Conservation (phyloP, 2,888 invertebrate genomes). For the Adelognathus sp. region DNA sequence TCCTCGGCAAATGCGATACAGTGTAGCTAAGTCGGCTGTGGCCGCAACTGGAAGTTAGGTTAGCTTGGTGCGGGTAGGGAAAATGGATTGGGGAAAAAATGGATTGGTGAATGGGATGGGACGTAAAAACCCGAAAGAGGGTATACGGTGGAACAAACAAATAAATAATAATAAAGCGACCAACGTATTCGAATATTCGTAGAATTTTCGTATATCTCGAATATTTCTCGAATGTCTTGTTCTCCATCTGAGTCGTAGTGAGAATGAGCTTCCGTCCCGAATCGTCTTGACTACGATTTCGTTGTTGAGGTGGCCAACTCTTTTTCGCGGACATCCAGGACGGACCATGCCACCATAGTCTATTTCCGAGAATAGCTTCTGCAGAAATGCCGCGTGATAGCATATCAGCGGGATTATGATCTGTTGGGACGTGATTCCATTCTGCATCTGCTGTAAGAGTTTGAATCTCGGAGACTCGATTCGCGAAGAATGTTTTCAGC, state of each 20-base stretch:
- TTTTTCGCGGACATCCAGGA: neutral
- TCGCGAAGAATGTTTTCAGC: slow-evolving; percentile 6
- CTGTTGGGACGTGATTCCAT: slow-evolving; percentile 24
- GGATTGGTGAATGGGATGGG: too few relatives aligned
- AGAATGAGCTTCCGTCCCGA: neutral
- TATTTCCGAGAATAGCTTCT: neutral
- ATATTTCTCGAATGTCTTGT: neutral
- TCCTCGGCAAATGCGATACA: too few relatives aligned
- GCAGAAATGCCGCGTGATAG: slow-evolving; percentile 3
- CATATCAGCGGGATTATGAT: neutral
- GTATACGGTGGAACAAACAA: too few relatives aligned
- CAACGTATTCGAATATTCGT: neutral
- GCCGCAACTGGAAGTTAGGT: too few relatives aligned
- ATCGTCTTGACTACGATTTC: neutral
- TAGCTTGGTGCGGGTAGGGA: too few relatives aligned
- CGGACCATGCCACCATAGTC: neutral
- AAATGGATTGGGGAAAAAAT: too few relatives aligned
- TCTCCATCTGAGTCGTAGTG: neutral
- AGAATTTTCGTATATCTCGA: neutral
- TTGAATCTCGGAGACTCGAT: slow-evolving; percentile 2
- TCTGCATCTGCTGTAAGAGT: neutral
- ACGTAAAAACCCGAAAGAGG: too few relatives aligned
- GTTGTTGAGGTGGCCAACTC: neutral
- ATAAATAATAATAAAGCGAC: neutral
- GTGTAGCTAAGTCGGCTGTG: too few relatives aligned